Evolutionary conservation across 2,797 vertebrate genomes (phyloP), one percentile per base, ranked within the genome.

Genomic region (Esox masquinongy): DNA sequence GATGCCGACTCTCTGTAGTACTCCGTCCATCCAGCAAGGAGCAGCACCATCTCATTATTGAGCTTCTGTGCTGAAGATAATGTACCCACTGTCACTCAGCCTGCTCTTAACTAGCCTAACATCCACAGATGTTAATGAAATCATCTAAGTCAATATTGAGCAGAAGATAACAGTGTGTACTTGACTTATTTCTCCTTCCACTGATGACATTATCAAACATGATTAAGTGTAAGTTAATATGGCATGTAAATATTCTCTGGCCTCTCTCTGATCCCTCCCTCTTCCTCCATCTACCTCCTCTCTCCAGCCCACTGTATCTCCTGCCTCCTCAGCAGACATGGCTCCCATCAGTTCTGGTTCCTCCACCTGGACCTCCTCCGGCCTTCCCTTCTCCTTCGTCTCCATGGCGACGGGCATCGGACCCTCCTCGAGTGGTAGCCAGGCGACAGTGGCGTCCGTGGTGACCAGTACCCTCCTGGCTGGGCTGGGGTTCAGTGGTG

Each of bases 321-420:
- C 97, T 24, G 97, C 97, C 74, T 97, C 97, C 66, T 98, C 97
- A 0, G 97, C 97, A 0, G 97, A 99, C 90, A 99, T 99, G 97
- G 97, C 97, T 72, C 97, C 97, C 79, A 99, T 99, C 93, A 98
- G 97, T 85, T 99, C 97, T 0, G 97, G 97, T 56, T 98, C 97
- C 24, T 99, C 97, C 43, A 99, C 97, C 36, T 99, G 97, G 97
- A 98, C 97, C 1, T 97, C 97, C 77, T 97, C 97, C 0, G 97
- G 97, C 75, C 95, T 99, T 75, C 97, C 97, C 39, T 99, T 99
- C 92, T 98, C 97, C 29, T 98, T 99, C 0, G 97, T 99, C 70
- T 99, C 97, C 64, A 98, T 99, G 95, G 97, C 97, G 6, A 99
- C 97, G 0, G 97, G 97, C 69, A 98, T 98, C 74, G 95, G 97